Evolutionary conservation across 2,113 vertebrate species (phyloP).

Genomic region (Etheostoma cragini): DNA sequence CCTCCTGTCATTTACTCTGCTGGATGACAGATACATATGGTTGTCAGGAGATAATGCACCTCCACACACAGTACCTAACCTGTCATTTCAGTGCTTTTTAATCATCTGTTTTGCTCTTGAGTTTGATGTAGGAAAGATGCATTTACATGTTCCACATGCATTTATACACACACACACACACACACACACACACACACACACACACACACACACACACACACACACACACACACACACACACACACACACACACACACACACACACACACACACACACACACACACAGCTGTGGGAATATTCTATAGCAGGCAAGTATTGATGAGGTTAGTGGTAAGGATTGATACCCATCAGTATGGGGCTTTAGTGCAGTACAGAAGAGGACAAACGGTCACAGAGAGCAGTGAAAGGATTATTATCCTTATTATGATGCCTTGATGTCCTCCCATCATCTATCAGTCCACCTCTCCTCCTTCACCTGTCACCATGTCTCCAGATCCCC

Average conservation of each 20-base stretch:
- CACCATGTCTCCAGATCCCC: conserved; percentile 52
- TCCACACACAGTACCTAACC: conserved; percentile 34
- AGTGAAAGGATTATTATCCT: conserved; percentile 71
- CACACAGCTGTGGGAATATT: conserved; percentile 2
- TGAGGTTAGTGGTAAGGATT: conserved; percentile 60
- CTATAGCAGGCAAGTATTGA: conserved; percentile 53
- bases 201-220: background rate
- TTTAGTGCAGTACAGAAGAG: conserved; percentile 58
- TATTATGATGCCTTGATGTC: conserved; percentile 63
- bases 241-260: background rate
- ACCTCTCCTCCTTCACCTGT: conserved; percentile 45
- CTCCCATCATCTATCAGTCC: conserved; percentile 57
- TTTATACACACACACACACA: background rate
- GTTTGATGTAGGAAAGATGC: conserved; percentile 23
- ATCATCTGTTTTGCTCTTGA: conserved; percentile 20
- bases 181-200: background rate
- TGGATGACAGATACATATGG: conserved; percentile 43
- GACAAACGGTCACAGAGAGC: conserved; percentile 70
- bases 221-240: background rate
- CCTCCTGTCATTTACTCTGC: conserved; percentile 60
- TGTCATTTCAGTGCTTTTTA: conserved; percentile 41
- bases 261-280: background rate
- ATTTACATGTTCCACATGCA: background rate
- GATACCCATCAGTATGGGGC: conserved; percentile 64
- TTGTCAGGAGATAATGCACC: conserved; percentile 43